phyloP scores from a whole-genome alignment of 2,888 invertebrate species.

The Trachelus stipa region DNA sequence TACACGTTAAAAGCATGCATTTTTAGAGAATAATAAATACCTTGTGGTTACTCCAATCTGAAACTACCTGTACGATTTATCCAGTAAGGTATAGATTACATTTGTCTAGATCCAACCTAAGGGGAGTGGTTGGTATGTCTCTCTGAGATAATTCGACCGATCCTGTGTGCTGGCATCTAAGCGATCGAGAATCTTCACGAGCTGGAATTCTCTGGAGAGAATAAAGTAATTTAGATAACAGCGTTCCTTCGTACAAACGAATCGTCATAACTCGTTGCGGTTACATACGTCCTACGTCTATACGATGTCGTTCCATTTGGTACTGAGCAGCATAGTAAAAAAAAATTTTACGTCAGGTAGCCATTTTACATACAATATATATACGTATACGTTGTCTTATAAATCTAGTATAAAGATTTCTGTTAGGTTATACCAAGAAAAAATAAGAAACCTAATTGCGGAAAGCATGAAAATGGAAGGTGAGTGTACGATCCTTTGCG shows the following conservation, averaged over 20 bases:
- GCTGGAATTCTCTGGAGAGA: constrained; percentile 35
- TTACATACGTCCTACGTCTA: background rate
- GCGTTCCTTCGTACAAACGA: constrained; percentile 18
- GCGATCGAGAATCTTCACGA: background rate
- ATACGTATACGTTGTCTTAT: background rate
- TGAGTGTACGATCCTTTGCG: background rate
- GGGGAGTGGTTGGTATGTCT: background rate
- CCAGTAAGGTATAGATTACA: background rate
- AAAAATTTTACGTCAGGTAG: background rate
- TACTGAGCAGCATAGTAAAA: background rate
- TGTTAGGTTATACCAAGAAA: background rate
- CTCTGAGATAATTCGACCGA: background rate
- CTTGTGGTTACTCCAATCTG: background rate
- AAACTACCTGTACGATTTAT: background rate
- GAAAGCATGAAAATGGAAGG: background rate
- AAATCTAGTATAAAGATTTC: background rate
- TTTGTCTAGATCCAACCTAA: background rate
- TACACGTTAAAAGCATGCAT: background rate
- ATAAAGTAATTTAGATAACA: constrained; percentile 55
- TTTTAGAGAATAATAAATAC: background rate
- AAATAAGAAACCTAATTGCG: background rate
- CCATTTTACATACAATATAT: background rate
- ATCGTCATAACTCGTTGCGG: background rate
- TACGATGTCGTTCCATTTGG: background rate
- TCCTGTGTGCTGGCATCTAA: background rate